Percentiles rank a stretch among this genome's conserved stretches.
These are phyloP conservation scores for Phrynocephalus vlangalii DNA, from an alignment of 2,797 vertebrate genomes.

Conservation along the genomic window DNA sequence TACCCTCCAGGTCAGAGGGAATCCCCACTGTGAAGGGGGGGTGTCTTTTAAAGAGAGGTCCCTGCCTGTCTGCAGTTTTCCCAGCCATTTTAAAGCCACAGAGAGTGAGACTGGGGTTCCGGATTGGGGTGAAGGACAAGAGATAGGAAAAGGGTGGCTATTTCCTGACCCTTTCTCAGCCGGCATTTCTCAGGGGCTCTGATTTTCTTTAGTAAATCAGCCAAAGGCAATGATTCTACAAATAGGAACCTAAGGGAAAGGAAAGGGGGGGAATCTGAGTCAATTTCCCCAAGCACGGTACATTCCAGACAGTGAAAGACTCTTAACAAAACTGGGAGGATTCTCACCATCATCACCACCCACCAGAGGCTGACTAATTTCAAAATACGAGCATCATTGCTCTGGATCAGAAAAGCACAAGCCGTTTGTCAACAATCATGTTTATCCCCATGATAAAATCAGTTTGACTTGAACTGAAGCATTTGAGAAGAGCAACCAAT, in stretches of 20 bases:
- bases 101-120: not conserved
- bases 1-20: constrained; percentile 21
- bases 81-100: not conserved
- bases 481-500: not conserved
- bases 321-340: constrained; percentile 14
- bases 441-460: constrained; percentile 33
- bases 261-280: constrained; percentile 21
- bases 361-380: not conserved
- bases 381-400: not conserved
- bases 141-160: not conserved
- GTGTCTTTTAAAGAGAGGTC: constrained; percentile 39
- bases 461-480: not conserved
- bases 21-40: constrained; percentile 1
- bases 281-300: constrained; percentile 34
- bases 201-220: constrained; percentile 43
- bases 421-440: not conserved
- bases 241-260: constrained; percentile 17
- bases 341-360: not conserved
- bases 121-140: not conserved
- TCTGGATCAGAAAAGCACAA: constrained; percentile 3
- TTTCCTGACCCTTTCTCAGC: constrained; percentile 41
- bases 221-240: constrained; percentile 57
- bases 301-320: not conserved
- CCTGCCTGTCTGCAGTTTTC: not conserved
- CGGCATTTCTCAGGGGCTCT: constrained; percentile 32